Evolutionary conservation across 2,888 invertebrate genomes (phyloP).

Genomic region (Candidula unifasciata): DNA sequence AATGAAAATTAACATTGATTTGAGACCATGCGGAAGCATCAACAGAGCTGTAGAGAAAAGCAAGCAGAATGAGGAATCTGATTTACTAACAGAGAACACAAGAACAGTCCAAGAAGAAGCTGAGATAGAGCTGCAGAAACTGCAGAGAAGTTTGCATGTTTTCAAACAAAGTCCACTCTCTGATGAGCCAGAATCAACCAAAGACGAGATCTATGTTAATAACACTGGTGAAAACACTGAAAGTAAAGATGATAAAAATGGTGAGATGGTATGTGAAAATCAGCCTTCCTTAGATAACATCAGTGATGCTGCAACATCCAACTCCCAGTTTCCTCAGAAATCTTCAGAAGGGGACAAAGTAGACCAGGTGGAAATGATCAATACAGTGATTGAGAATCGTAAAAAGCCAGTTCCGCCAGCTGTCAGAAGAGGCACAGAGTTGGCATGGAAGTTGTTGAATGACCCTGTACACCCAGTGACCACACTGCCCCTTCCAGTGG

Average conservation of each 20-base stretch:
- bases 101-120: conserved; percentile 12
- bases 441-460: conserved; percentile 68
- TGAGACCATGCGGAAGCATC: background rate
- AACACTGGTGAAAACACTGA: background rate
- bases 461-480: conserved; percentile 56
- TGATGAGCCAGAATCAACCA: background rate
- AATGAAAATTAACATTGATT: conserved; percentile 39
- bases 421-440: conserved; percentile 64
- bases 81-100: background rate
- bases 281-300: conserved; percentile 36
- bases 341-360: conserved; percentile 35
- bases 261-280: background rate
- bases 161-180: conserved; percentile 52
- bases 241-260: conserved; percentile 5
- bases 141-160: conserved; percentile 55
- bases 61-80: background rate
- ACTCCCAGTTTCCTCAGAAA: background rate
- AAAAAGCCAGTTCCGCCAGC: conserved; percentile 61
- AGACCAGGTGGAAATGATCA: conserved; percentile 53
- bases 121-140: conserved; percentile 53
- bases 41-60: background rate
- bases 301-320: conserved; percentile 1
- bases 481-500: conserved; percentile 38
- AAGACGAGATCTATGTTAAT: background rate
- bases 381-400: conserved; percentile 55